A percentile compares a stretch with the other conserved stretches of the same genome.
phyloP scores from a whole-genome alignment of 53 echinoderm and acorn worm genomes.

The Mesocentrotus franciscanus region DNA sequence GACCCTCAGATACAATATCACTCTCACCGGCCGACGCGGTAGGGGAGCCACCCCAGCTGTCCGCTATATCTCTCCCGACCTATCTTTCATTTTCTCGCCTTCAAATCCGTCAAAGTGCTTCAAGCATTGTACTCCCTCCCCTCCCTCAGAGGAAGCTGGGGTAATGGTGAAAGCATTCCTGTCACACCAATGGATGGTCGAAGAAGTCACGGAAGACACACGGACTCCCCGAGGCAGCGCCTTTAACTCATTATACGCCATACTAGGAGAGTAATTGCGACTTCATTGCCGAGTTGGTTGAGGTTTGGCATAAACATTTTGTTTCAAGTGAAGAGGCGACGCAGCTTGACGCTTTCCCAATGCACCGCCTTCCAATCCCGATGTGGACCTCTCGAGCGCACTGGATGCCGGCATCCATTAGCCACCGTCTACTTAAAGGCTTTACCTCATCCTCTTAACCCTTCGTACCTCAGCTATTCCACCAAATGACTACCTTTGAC shows the following conservation, averaged over 20 bases:
- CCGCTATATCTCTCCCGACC: constrained; percentile 41
- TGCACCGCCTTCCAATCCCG: constrained; percentile 18
- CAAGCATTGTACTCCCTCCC: neutral
- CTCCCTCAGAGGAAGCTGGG: neutral
- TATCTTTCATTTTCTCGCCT: constrained; percentile 67
- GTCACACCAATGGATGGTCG: constrained; percentile 26
- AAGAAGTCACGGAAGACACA: constrained; percentile 5
- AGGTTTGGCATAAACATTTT: constrained; percentile 36
- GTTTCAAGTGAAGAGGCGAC: neutral
- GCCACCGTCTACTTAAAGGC: neutral
- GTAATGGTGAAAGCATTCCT: constrained; percentile 9
- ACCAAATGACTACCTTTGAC: neutral
- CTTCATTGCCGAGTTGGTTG: constrained; percentile 17
- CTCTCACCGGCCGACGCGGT: constrained; percentile 38
- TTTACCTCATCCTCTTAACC: neutral
- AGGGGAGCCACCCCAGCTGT: constrained; percentile 25
- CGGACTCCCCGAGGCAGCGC: constrained; percentile 40
- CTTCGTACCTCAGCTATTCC: neutral
- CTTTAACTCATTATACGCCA: constrained; percentile 56
- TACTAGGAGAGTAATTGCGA: constrained; percentile 62
- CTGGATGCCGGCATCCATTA: neutral
- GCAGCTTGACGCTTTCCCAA: constrained; percentile 41
- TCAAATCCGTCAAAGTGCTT: neutral
- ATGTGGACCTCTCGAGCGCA: neutral
- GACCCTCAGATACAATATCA: constrained; percentile 48